Evolutionary conservation across 2,797 vertebrate genomes (phyloP), one percentile per base, ranked within the genome.

Genomic region (Miichthys miiuy): DNA sequence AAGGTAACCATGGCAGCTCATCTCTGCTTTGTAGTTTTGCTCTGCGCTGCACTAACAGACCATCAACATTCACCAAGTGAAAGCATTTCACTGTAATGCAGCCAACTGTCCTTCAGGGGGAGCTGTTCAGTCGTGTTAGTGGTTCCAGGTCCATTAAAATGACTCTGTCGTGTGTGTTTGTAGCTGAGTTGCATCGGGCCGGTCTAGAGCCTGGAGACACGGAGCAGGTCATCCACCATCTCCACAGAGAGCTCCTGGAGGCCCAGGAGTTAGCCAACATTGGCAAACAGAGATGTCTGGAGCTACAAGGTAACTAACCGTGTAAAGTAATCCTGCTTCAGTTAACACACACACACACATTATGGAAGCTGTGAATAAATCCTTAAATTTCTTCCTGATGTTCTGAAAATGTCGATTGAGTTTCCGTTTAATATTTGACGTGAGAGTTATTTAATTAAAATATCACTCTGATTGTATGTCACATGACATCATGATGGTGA

Each of bases 201-300:
- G 96, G 96, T 83, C 95, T 98, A 83, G 97, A 98, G 91, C 92
- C 95, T 85, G 93, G 91, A 75, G 97, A 97, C 92, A 93, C 97
- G 64, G 98, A 98, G 87, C 96, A 97, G 95, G 97, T 97, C 91
- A 97, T 98, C 93, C 96, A 97, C 84, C 96, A 98, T 30, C 95
- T 99, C 87, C 97, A 97, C 90, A 96, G 96, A 88, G 97, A 99
- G 83, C 94, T 99, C 81, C 91, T 98, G 79, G 97, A 98, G 92
- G 98, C 97, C 81, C 98, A 98, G 95, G 97, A 98, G 66, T 93
- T 99, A 90, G 97, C 97, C 95, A 98, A 97, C 94, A 94, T 96
- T 56, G 97, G 97, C 94, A 98, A 97, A 93, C 97, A 98, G 94
- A 97, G 96, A 92, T 98, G 97, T 95, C 95, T 96, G 89, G 97